A percentile compares a stretch with the other conserved stretches of the same genome.
These are phyloP conservation scores for Vireo altiloquus DNA, from an alignment of 2,113 vertebrate species.

Conservation along the genomic window DNA sequence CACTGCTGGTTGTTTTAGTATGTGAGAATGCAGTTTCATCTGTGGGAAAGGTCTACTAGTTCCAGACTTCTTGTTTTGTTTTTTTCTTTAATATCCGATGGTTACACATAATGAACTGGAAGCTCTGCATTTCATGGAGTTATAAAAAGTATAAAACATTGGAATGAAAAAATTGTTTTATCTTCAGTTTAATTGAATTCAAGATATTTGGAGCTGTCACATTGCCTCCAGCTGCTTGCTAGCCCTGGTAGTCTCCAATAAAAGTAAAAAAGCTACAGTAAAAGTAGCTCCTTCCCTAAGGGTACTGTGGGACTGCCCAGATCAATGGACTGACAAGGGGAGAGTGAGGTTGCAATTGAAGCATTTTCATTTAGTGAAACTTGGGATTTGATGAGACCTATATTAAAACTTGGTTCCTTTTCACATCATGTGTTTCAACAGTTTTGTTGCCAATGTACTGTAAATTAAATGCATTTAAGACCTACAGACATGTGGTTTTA, in stretches of 20 bases:
- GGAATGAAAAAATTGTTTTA: neutral
- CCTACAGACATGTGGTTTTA: neutral
- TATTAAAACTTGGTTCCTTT: neutral
- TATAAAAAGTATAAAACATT: neutral
- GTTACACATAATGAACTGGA: neutral
- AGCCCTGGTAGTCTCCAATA: neutral
- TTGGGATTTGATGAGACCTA: neutral
- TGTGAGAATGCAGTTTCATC: neutral
- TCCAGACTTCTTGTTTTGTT: neutral
- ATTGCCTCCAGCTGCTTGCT: neutral
- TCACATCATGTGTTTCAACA: fast-evolving
- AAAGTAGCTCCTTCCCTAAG: neutral
- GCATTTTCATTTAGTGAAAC: neutral
- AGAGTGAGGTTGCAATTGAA: neutral
- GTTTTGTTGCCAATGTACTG: neutral
- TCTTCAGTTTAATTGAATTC: neutral
- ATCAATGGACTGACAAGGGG: neutral
- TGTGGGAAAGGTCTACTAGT: neutral
- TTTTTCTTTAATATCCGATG: neutral
- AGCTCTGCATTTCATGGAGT: neutral
- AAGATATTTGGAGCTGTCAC: neutral
- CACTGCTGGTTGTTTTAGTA: neutral
- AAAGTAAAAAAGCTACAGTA: neutral
- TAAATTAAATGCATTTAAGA: neutral
- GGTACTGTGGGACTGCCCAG: neutral